These are phyloP conservation scores for Parazoanthus atlanticus DNA, from an alignment of 92 coral and sea anemone species.

Conservation along the genomic window DNA sequence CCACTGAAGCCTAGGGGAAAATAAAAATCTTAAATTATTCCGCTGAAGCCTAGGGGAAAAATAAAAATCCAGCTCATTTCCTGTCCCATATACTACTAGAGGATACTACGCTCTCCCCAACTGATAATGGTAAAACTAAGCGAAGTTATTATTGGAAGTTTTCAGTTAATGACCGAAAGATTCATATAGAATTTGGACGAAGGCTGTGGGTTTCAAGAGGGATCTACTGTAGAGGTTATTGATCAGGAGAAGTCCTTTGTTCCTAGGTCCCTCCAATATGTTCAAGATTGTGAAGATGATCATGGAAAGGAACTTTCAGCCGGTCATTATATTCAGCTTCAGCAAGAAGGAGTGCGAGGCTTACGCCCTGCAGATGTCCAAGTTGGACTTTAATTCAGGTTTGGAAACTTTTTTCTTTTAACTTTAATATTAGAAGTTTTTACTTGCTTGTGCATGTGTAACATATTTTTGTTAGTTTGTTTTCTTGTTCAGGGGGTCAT, in stretches of 20 bases:
- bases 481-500: neutral
- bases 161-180: too few relatives aligned
- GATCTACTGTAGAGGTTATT: neutral
- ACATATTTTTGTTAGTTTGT: neutral
- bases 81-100: too few relatives aligned
- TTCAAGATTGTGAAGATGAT: constrained; percentile 99
- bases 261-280: constrained; percentile 92
- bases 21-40: too few relatives aligned
- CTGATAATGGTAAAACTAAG: too few relatives aligned
- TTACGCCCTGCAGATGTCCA: constrained; percentile 98
- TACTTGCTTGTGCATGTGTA: too few relatives aligned
- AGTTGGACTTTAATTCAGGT: constrained; percentile 97
- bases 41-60: too few relatives aligned
- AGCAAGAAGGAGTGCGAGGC: constrained; percentile 99
- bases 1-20: too few relatives aligned
- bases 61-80: too few relatives aligned
- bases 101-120: too few relatives aligned
- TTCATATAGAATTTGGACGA: too few relatives aligned
- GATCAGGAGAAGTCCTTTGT: neutral
- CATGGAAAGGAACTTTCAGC: constrained; percentile 98
- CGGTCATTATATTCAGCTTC: constrained; percentile 98
- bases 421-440: neutral
- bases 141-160: too few relatives aligned
- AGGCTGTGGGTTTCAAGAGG: too few relatives aligned
- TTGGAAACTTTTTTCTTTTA: neutral